Conservation (phyloP, 2,113 vertebrate species). For the Prunella fulvescens region DNA sequence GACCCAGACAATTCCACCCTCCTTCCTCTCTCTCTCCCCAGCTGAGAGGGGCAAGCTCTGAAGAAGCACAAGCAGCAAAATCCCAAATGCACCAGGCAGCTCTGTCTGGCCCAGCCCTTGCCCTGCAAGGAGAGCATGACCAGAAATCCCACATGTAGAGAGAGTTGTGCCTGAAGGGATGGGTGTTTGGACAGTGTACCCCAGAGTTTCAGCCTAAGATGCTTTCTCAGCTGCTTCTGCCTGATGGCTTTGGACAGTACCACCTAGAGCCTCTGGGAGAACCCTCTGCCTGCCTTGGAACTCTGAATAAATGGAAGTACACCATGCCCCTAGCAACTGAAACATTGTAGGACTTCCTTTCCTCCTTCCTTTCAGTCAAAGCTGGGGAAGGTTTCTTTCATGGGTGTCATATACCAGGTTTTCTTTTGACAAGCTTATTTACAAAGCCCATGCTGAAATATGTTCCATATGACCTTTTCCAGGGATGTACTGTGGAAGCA, state of each 20-base stretch:
- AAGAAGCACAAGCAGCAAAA: neutral
- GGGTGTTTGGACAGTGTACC: neutral
- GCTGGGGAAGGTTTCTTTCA: neutral
- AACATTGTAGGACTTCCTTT: neutral
- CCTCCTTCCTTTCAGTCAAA: neutral
- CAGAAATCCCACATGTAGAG: neutral
- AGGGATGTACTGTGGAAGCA: neutral
- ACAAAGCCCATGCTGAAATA: neutral
- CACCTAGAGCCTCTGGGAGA: neutral
- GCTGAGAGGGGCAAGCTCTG: neutral
- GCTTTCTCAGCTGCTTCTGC: neutral
- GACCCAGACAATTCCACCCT: neutral
- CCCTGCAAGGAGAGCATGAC: neutral
- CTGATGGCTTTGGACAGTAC: neutral
- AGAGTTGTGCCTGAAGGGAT: neutral
- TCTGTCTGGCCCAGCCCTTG: neutral
- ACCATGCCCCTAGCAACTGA: neutral
- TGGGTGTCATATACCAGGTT: neutral
- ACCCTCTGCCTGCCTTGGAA: neutral
- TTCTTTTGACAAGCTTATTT: neutral
- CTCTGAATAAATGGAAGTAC: neutral
- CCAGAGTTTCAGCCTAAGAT: neutral
- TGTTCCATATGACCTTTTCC: neutral
- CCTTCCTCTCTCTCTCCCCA: neutral
- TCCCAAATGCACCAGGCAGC: neutral